These are phyloP conservation scores for Trichopria drosophilae DNA, from an alignment of 2,888 invertebrate genomes.

Conservation along the genomic window DNA sequence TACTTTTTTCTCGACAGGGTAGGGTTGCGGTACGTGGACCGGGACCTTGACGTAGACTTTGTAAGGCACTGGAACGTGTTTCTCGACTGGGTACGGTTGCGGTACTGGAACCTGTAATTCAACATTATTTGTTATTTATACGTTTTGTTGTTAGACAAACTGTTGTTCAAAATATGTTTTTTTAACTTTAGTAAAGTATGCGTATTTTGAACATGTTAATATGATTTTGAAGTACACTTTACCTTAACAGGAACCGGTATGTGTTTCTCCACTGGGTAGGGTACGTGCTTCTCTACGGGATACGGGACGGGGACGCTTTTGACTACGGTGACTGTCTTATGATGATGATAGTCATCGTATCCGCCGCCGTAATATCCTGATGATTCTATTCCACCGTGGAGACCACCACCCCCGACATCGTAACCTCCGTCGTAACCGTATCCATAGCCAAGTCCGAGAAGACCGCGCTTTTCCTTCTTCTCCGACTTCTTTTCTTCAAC, in stretches of 20 bases:
- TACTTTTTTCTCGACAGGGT: constrained; percentile 78
- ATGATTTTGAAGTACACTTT: no score
- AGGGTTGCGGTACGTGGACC: constrained; percentile 74
- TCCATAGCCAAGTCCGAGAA: constrained; percentile 78
- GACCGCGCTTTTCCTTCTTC: constrained; percentile 81
- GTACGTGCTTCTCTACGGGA: constrained; percentile 54
- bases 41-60: constrained; percentile 80
- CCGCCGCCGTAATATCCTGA: constrained; percentile 43
- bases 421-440: constrained; percentile 80
- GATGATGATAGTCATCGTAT: constrained; percentile 52
- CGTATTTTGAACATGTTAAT: not conserved
- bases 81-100: constrained; percentile 72
- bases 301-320: constrained; percentile 64
- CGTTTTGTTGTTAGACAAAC: not conserved
- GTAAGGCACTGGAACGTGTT: constrained; percentile 71
- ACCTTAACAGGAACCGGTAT: constrained; percentile 66
- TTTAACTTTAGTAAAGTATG: not conserved
- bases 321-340: constrained; percentile 68
- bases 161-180: not conserved
- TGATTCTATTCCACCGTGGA: constrained; percentile 65
- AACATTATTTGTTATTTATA: constrained; percentile 54
- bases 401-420: constrained; percentile 68
- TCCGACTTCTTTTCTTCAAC: constrained; percentile 57
- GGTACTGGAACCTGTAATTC: constrained; percentile 63
- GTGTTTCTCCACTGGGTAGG: constrained; percentile 72